These are phyloP conservation scores for Dendrolimus kikuchii DNA, from an alignment of 1,140 invertebrate genomes.

Conservation along the genomic window DNA sequence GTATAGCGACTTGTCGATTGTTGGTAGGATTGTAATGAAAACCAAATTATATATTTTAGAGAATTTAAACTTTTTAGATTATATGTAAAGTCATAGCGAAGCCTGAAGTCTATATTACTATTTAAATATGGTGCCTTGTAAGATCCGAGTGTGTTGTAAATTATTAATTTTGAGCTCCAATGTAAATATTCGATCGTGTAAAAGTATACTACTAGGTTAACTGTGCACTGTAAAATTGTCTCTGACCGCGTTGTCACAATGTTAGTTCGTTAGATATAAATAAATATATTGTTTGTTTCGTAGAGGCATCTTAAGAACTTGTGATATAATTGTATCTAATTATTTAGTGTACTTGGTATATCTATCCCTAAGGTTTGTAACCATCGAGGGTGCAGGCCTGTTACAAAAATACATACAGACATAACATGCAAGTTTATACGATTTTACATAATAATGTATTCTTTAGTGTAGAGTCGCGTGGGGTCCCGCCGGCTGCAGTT, in stretches of 20 bases:
- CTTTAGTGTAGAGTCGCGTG: conserved; percentile 33
- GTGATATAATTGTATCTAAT: conserved; percentile 69
- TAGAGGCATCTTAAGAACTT: conserved; percentile 67
- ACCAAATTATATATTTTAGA: conserved; percentile 72
- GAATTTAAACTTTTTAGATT: conserved; percentile 68
- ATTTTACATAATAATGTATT: conserved; percentile 56
- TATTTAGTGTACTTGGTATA: conserved; percentile 48
- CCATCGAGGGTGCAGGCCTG: conserved; percentile 18
- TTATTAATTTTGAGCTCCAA: conserved; percentile 60
- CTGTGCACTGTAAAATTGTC: conserved; percentile 57
- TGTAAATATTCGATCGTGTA: conserved; percentile 64
- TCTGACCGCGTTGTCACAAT: conserved; percentile 36
- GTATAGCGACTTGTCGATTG: conserved; percentile 63
- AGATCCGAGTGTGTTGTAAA: conserved; percentile 64
- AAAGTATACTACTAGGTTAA: conserved; percentile 64
- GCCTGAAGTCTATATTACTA: conserved; percentile 64
- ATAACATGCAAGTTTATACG: conserved; percentile 54
- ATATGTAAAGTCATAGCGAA: conserved; percentile 68
- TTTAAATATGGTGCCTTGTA: conserved; percentile 69
- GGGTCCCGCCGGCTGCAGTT: conserved; percentile 55
- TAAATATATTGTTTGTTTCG: conserved; percentile 67
- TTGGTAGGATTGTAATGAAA: conserved; percentile 67
- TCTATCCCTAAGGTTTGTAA: conserved; percentile 25
- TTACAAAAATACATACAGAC: conserved; percentile 66
- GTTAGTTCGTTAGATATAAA: conserved; percentile 48